Percentiles rank a stretch among this genome's conserved stretches.
Evolutionary conservation across 2,797 vertebrate species (phyloP).

Genomic region (Trachops cirrhosus): DNA sequence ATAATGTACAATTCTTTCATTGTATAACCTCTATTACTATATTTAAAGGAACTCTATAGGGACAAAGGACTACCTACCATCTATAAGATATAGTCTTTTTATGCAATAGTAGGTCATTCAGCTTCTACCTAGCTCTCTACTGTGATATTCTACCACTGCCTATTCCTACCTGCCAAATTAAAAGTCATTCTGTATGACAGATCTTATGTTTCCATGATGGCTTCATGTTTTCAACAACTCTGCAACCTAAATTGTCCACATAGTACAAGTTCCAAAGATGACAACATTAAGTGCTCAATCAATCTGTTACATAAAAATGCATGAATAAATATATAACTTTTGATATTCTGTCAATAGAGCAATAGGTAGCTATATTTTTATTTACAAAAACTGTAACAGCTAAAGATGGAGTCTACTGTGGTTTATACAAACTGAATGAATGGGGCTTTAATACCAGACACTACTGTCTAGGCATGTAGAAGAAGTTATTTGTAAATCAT

Average conservation of each 20-base stretch:
- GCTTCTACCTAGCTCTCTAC: background rate
- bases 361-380: background rate
- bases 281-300: background rate
- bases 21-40: background rate
- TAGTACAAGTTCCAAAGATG: background rate
- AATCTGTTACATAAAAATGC: constrained; percentile 61
- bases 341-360: constrained; percentile 50
- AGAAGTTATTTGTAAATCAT: background rate
- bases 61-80: background rate
- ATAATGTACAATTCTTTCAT: background rate
- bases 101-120: background rate
- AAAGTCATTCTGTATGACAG: background rate
- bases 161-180: background rate
- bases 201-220: background rate
- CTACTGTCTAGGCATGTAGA: background rate
- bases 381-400: background rate
- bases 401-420: background rate
- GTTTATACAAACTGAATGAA: background rate
- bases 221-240: background rate
- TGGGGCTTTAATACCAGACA: background rate
- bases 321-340: constrained; percentile 50
- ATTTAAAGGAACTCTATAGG: background rate
- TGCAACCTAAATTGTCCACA: background rate
- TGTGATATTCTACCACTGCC: background rate
- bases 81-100: background rate